Evolutionary conservation across 2,888 invertebrate genomes (phyloP), one percentile per base, ranked within the genome.

Genomic region (Willowsia nigromaculata): DNA sequence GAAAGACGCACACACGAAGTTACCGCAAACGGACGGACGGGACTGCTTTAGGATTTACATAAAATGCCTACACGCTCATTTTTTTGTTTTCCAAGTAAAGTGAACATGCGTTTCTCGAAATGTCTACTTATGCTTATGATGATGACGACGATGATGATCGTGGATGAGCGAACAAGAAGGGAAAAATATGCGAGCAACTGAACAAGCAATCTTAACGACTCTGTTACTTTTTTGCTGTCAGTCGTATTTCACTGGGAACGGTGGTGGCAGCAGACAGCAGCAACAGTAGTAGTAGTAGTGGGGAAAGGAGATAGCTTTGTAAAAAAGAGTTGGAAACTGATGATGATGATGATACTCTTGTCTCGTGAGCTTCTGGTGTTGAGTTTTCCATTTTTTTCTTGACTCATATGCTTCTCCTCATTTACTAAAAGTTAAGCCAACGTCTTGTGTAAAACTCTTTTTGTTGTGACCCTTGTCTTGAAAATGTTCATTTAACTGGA

Each of bases 201-300:
- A 87, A 87, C 47, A 87, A 78, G 80, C 81, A 87, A 87, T 56
- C 56, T 81, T 87, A 87, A 87, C 87, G 87, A 87, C 71, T 68
- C 68, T 80, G 62, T 80, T 86, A 86, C 37, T 86, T 68, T 81
- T 47, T 71, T 53, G 18, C 87, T 86, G 81, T 81, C 81, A 81
- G 81, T 87, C 81, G 87, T 87, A 87, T 86, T 86, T 86, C 81
- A 81, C 81, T 22, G 78, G 43, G 56, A n/a, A 47, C 6, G 22
- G 85, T 37, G 11, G 33, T 47, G 33, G 15, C 25, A 74, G 15
- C 11, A 43, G 27, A 25, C 25, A 74, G 15, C 11, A 43, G 27
- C 22, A 71, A 11, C 18, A 43, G 22, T 25, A 74, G 65, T 40
- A 25, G 25, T 25, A 33, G 27, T 78, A 6, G 25, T n/a, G 30